Base-by-base conservation (phyloP, 2,888 invertebrate species). In the Pachycephus smyrnensis region DNA sequence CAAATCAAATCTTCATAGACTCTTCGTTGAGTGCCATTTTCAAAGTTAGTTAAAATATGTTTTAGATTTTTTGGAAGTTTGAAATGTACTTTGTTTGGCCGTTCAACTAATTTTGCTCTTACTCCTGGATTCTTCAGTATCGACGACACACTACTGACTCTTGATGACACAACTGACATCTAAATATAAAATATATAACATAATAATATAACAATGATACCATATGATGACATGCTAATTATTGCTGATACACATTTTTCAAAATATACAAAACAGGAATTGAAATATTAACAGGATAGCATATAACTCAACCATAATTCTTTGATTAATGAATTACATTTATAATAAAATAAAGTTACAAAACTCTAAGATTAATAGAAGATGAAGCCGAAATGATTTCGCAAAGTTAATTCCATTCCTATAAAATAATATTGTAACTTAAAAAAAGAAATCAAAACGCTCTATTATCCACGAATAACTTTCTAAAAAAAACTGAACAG, bases 1-100 rank as follows among this genome's bases (percentile, higher is more conserved):
- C 92, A 92, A 74, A 94, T 90, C 73, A 94, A 88, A 80, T 93
- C 92, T 82, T 93, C 92, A 82, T 94, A 94, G 68, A 91, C 91
- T 84, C 92, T 92, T 3, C 88, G 86, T 78, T 92, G 91, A 77
- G 87, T 86, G 3, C 91, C 91, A 80, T 88, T 87, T 68, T 92
- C 89, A 84, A 91, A 93, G 80, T 93, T 91, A 76, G 89, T 84
- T 30, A 94, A 86, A 82, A 93, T 92, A 75, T 85, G 87, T 83
- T 92, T 92, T 1, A 94, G 88, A 86, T 93, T 92, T 83, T 92
- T 90, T 1, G 93, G 93, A 68, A 94, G 89, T 75, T 92, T 90
- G 83, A 94, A 94, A 40, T 92, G 85, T 55, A 92, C 92, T 77
- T 87, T 87, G 76, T 76, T 30, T 55, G 85, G 79, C 68, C 84